Conservation (phyloP, 2,113 vertebrate species). For the Parus major region DNA sequence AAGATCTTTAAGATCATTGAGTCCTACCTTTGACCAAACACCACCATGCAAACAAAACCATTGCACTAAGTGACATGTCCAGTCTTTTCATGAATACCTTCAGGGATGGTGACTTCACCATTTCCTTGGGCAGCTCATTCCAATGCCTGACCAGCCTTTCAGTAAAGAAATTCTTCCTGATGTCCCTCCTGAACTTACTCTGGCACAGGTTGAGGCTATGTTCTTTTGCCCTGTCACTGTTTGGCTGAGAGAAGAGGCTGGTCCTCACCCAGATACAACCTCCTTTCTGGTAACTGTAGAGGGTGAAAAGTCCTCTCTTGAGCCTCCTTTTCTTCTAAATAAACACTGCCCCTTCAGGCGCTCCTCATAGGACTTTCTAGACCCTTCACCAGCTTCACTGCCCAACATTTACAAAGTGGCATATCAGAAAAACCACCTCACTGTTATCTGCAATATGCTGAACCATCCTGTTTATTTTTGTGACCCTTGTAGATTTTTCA, state of each 20-base stretch:
- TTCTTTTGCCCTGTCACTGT: neutral
- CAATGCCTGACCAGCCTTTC: neutral
- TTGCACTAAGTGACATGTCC: too few relatives aligned
- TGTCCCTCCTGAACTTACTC: neutral
- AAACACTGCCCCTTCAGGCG: neutral
- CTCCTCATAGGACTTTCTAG: neutral
- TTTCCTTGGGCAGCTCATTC: neutral
- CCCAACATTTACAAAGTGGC: neutral
- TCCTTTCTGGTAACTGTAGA: neutral
- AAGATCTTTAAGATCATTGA: fast-evolving
- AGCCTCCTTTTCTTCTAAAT: neutral
- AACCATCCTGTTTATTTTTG: neutral
- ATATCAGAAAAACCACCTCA: neutral
- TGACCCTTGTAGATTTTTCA: neutral
- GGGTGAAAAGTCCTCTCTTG: neutral
- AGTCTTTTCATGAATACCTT: neutral
- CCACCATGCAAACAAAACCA: neutral
- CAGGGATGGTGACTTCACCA: neutral
- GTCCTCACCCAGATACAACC: neutral
- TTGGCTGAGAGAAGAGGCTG: too few relatives aligned
- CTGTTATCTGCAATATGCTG: neutral
- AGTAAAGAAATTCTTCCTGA: neutral
- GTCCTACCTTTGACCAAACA: neutral
- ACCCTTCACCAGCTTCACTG: neutral
- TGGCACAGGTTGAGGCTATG: neutral